These are phyloP conservation scores for Cyprinus carpio DNA, from an alignment of 2,113 vertebrate species.

Conservation along the genomic window DNA sequence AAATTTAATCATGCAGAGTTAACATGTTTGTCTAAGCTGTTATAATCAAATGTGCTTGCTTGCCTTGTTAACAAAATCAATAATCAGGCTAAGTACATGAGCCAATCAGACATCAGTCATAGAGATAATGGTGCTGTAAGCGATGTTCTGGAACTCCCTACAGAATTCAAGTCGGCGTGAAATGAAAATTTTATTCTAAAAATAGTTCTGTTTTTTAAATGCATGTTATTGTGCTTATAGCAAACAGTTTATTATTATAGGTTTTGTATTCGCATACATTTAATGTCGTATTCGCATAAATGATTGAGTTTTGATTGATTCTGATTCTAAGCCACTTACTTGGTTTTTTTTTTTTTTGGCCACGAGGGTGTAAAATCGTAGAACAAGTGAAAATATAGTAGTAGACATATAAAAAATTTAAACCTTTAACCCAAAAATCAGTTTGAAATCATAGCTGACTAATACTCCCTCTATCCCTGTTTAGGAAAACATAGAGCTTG, in stretches of 20 bases:
- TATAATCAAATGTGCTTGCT: conserved; percentile 23
- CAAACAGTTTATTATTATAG: no score
- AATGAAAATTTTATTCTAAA: not conserved
- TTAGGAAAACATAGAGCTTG: conserved; percentile 95
- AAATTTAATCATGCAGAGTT: not conserved
- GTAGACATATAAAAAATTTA: not conserved
- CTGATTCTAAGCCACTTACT: not conserved
- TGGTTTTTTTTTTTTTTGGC: not conserved
- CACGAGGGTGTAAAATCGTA: conserved; percentile 25
- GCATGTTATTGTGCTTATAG: no score
- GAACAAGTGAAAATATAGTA: not conserved
- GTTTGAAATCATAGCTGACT: conserved; percentile 56
- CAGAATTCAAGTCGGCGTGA: not conserved
- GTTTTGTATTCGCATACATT: no score
- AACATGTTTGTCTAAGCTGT: conserved; percentile 20
- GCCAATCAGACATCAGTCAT: not conserved
- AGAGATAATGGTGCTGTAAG: conserved; percentile 10
- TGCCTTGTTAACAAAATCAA: conserved; percentile 46
- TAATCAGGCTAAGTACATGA: not conserved
- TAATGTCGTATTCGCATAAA: not conserved
- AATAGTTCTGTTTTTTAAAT: not conserved
- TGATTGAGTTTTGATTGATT: not conserved
- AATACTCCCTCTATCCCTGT: conserved; percentile 72
- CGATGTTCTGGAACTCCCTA: conserved; percentile 1
- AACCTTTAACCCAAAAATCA: conserved; percentile 22